Evolutionary conservation across 2,113 vertebrate genomes (phyloP).

Genomic region (Python bivittatus): DNA sequence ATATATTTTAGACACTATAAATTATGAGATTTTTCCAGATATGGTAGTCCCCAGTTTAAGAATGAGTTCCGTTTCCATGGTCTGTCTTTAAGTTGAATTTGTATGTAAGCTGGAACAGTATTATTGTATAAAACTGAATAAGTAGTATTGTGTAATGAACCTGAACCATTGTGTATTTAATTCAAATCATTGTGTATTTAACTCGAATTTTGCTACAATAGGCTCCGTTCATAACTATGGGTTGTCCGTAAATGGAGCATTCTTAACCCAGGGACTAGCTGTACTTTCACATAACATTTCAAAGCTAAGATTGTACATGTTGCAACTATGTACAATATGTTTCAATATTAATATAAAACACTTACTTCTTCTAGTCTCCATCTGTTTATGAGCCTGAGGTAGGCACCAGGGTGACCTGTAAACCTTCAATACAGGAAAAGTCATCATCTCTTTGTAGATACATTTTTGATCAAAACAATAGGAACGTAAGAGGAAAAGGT

Average conservation of each 20-base stretch:
- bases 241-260: no score
- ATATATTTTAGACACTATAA: not conserved
- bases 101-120: no score
- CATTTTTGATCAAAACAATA: constrained; percentile 8
- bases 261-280: no score
- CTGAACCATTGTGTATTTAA: no score
- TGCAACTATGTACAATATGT: not conserved
- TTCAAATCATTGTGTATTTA: no score
- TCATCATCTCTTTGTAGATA: constrained; percentile 28
- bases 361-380: constrained; percentile 95
- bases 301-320: not conserved
- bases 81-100: no score
- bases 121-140: no score
- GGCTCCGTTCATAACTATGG: no score
- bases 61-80: no score
- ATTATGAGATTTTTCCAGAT: not conserved
- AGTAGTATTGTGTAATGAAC: no score
- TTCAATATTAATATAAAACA: constrained; percentile 20
- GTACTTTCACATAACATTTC: not conserved
- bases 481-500: constrained; percentile 12
- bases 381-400: constrained; percentile 91
- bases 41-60: no score
- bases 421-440: constrained; percentile 80
- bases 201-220: no score
- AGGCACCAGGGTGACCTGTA: constrained; percentile 92